Percentiles rank a stretch among this genome's conserved stretches.
Conservation (phyloP, 2,797 vertebrate genomes). For the Sarcophilus harrisii region DNA sequence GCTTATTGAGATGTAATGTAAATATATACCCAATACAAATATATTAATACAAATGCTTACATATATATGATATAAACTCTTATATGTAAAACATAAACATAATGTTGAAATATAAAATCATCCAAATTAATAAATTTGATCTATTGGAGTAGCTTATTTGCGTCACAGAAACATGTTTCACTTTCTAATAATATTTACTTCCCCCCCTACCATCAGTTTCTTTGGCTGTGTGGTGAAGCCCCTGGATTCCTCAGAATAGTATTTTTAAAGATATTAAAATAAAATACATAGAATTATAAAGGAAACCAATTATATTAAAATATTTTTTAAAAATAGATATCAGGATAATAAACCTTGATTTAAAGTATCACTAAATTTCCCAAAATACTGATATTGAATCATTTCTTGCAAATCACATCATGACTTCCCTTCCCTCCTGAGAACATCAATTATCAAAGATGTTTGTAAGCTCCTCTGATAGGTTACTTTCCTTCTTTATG, state of each 20-base stretch:
- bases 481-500: conserved; percentile 52
- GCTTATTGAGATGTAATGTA: too few species aligned
- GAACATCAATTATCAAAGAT: neutral
- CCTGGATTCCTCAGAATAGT: neutral
- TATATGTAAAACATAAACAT: too few species aligned
- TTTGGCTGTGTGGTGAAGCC: neutral
- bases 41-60: too few species aligned
- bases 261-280: neutral
- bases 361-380: neutral
- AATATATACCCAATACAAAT: too few species aligned
- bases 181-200: conserved; percentile 59
- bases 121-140: neutral
- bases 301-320: neutral
- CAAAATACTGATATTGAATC: neutral
- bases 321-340: neutral
- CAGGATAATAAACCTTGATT: neutral
- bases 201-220: neutral
- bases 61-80: too few species aligned
- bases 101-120: neutral
- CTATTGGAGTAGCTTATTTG: conserved; percentile 34
- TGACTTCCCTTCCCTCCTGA: neutral
- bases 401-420: neutral
- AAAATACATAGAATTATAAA: neutral
- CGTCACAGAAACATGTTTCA: conserved; percentile 50
- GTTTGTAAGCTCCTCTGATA: neutral